These are phyloP conservation scores for Penaeus monodon DNA, from an alignment of 2,888 invertebrate species.

Conservation along the genomic window DNA sequence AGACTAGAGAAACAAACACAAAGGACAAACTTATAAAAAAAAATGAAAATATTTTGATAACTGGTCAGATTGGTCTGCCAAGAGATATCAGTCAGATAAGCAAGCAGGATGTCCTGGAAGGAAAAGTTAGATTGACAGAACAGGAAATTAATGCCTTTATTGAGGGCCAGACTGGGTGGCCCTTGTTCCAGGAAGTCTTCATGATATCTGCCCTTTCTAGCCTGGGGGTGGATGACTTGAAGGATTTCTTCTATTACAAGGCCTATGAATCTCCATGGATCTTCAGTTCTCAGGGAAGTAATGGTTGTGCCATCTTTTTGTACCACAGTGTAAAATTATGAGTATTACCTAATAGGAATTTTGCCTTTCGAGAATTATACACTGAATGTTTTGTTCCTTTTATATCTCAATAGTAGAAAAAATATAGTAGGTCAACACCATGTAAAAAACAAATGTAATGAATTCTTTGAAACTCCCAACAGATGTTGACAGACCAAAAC, in stretches of 20 bases:
- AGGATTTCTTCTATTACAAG: slow-evolving; percentile 69
- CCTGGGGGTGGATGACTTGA: slow-evolving; percentile 80
- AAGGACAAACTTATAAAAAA: background rate
- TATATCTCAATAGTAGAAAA: no score
- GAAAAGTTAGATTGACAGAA: slow-evolving; percentile 42
- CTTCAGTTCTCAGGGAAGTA: slow-evolving; percentile 49
- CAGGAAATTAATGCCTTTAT: slow-evolving; percentile 65
- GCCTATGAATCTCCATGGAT: slow-evolving; percentile 54
- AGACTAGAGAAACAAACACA: background rate
- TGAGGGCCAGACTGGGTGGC: slow-evolving; percentile 74
- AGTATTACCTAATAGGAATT: no score
- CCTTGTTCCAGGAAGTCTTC: slow-evolving; percentile 88
- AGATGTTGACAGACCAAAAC: slow-evolving; percentile 81
- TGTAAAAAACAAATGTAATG: no score
- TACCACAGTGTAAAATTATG: no score
- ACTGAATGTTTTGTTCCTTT: no score
- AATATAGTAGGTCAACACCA: no score
- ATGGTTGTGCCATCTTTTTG: background rate
- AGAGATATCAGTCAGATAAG: background rate
- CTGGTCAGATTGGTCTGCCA: background rate
- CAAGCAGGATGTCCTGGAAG: slow-evolving; percentile 47
- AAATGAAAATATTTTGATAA: background rate
- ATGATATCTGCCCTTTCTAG: slow-evolving; percentile 89
- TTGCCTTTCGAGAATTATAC: no score
- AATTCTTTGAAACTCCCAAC: slow-evolving; percentile 60